phyloP scores from a whole-genome alignment of 2,113 vertebrate species.

The Platichthys flesus region DNA sequence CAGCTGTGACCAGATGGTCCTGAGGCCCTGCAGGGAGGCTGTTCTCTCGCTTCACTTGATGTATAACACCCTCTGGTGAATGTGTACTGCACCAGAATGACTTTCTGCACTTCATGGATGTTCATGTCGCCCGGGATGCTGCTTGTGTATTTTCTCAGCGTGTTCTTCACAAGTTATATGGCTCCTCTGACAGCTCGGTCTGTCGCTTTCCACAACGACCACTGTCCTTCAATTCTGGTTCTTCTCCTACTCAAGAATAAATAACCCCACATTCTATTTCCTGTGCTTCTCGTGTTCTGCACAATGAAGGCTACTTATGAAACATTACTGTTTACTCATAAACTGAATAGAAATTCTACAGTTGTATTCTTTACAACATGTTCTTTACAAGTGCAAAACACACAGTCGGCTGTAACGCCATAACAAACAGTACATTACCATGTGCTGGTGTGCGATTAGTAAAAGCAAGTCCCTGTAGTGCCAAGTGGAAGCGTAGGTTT shows the following conservation, averaged over 20 bases:
- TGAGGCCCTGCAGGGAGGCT: constrained; percentile 12
- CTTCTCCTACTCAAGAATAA: neutral
- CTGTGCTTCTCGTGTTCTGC: neutral
- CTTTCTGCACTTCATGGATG: constrained; percentile 21
- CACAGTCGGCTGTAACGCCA: too few species aligned
- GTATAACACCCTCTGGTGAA: constrained; percentile 44
- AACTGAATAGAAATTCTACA: neutral
- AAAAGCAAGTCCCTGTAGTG: neutral
- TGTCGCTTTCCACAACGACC: constrained; percentile 4
- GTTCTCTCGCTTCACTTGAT: constrained; percentile 37
- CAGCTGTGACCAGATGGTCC: constrained; percentile 33
- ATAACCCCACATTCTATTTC: neutral
- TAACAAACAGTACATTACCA: too few species aligned
- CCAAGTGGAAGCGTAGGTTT: neutral
- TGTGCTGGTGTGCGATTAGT: too few species aligned
- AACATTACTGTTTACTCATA: neutral
- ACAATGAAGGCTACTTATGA: neutral
- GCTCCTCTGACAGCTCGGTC: constrained; percentile 11
- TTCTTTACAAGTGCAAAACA: too few species aligned
- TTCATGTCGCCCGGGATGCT: constrained; percentile 19
- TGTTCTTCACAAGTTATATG: neutral
- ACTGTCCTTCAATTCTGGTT: neutral
- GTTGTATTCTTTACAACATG: too few species aligned
- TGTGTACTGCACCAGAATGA: constrained; percentile 18
- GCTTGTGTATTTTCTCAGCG: constrained; percentile 25